phyloP scores from a whole-genome alignment of 2,797 vertebrate genomes.

The Esox lucius region DNA sequence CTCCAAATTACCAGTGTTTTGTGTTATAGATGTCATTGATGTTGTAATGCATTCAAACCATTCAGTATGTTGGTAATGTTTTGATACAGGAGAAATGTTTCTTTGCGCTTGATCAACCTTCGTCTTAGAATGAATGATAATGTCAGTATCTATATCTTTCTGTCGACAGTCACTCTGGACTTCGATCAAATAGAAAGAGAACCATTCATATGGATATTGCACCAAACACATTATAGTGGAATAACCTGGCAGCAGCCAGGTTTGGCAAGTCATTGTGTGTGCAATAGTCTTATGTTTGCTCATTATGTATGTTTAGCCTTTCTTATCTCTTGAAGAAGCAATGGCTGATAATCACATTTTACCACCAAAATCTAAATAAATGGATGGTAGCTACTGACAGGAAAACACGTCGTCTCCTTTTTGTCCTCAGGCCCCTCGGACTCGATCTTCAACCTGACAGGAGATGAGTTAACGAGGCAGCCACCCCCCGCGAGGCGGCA shows the following conservation, averaged over 20 bases:
- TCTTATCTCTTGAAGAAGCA: not conserved
- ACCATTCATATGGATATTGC: no score
- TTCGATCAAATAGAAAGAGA: no score
- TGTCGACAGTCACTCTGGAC: no score
- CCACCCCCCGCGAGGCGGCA: conserved; percentile 24
- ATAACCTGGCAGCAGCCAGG: not conserved
- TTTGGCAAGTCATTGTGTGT: not conserved
- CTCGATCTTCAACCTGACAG: not conserved
- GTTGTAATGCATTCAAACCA: not conserved
- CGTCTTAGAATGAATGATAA: not conserved
- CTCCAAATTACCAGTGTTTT: not conserved
- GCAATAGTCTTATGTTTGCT: not conserved
- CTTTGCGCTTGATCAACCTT: not conserved
- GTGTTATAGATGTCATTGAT: not conserved
- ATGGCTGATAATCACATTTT: not conserved
- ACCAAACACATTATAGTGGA: not conserved
- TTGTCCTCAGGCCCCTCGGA: not conserved
- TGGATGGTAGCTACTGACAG: not conserved
- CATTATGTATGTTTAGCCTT: not conserved
- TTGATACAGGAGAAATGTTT: not conserved
- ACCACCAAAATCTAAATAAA: not conserved
- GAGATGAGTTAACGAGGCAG: conserved; percentile 17
- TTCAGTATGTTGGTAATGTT: not conserved
- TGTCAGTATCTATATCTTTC: no score
- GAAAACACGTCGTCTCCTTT: not conserved